Evolutionary conservation across 2,888 invertebrate species (phyloP).

Genomic region (Polietes domitor): DNA sequence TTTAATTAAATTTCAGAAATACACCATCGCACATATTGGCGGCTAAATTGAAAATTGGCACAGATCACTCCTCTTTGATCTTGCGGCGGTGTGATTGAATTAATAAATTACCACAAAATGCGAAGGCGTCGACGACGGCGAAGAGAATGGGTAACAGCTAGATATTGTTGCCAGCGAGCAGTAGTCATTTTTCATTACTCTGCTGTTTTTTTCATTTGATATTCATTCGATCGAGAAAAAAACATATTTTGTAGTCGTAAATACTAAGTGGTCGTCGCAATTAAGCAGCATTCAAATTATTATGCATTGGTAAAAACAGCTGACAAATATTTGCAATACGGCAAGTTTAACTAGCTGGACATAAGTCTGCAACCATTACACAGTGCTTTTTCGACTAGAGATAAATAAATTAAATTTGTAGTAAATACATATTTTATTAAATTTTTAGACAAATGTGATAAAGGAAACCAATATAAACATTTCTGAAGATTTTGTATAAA

Average conservation of each 20-base stretch:
- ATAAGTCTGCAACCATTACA: too few relatives aligned
- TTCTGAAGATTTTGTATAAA: too few relatives aligned
- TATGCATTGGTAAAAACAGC: too few relatives aligned
- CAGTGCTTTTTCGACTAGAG: too few relatives aligned
- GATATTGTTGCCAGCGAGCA: constrained; percentile 48
- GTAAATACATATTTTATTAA: too few relatives aligned
- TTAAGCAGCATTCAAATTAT: too few relatives aligned
- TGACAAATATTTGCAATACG: too few relatives aligned
- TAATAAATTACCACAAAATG: constrained; percentile 19
- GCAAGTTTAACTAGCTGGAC: too few relatives aligned
- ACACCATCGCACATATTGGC: constrained; percentile 20
- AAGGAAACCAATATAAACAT: too few relatives aligned
- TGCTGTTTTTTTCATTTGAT: neutral
- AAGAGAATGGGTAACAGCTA: neutral
- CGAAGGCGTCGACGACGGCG: neutral
- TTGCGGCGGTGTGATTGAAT: constrained; percentile 56
- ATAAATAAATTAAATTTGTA: too few relatives aligned
- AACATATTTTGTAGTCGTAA: neutral
- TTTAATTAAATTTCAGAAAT: constrained; percentile 62
- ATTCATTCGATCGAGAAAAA: neutral
- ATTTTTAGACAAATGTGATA: too few relatives aligned
- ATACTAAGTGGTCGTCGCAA: neutral
- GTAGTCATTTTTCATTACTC: constrained; percentile 44
- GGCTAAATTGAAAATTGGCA: constrained; percentile 56
- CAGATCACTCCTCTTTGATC: constrained; percentile 64